Percentiles rank a stretch among this genome's conserved stretches.
Conservation (phyloP, 2,113 vertebrate species). For the Etheostoma spectabile region DNA sequence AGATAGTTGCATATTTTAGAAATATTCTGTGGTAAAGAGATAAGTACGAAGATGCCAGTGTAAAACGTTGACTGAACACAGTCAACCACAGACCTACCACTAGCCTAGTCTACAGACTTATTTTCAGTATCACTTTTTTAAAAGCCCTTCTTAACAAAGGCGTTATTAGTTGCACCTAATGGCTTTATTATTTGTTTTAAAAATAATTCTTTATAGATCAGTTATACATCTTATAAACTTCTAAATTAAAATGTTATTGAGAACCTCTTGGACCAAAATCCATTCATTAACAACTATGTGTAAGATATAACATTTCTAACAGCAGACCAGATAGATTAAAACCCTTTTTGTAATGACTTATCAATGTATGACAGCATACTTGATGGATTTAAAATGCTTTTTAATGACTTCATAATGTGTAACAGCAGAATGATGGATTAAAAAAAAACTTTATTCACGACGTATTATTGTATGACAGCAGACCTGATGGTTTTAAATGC, state of each 20-base stretch:
- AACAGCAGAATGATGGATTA: too few relatives aligned
- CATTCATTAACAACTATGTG: not conserved
- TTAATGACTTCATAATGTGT: not conserved
- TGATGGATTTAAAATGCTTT: too few relatives aligned
- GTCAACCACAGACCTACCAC: not conserved
- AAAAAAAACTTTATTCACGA: too few relatives aligned
- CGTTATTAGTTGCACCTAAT: too few relatives aligned
- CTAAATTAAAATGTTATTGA: not conserved
- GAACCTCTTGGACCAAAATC: not conserved
- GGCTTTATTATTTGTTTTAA: not conserved
- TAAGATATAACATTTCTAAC: not conserved
- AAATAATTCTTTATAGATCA: not conserved
- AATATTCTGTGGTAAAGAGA: not conserved
- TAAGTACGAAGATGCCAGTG: not conserved
- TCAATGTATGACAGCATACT: too few relatives aligned
- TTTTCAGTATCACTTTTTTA: too few relatives aligned
- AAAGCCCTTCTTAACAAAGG: not conserved
- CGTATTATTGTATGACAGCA: not conserved
- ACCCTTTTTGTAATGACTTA: too few relatives aligned
- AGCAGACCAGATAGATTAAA: not conserved
- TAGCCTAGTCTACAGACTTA: too few relatives aligned
- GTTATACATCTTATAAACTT: not conserved
- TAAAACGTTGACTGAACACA: not conserved
- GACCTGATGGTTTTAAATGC: not conserved
- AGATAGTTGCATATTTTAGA: not conserved